A percentile compares a stretch with the other conserved stretches of the same genome.
Conservation (phyloP, 2,888 invertebrate species). For the Iselma pallidipennis region DNA sequence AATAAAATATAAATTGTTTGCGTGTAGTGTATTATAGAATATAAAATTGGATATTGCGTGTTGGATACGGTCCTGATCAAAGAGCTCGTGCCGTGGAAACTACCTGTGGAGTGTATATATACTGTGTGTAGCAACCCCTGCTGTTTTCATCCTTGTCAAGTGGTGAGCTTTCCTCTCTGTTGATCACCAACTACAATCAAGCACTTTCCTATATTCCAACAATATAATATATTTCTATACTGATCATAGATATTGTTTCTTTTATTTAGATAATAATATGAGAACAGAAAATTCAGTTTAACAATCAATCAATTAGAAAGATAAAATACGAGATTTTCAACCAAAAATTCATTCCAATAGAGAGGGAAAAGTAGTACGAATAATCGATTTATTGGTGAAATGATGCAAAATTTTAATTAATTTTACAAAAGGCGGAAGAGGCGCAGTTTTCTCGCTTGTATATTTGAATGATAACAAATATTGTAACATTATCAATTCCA, state of each 20-base stretch:
- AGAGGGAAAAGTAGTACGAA: too few species aligned
- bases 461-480: background rate
- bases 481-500: background rate
- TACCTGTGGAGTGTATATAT: constrained; percentile 25
- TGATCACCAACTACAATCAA: constrained; percentile 3
- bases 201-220: constrained; percentile 23
- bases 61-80: background rate
- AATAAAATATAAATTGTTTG: too few species aligned
- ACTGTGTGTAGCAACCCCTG: constrained; percentile 9
- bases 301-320: constrained; percentile 22
- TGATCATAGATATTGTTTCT: constrained; percentile 17
- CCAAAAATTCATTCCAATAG: too few species aligned
- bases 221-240: constrained; percentile 24
- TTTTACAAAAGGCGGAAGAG: background rate
- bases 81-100: constrained; percentile 10
- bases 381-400: background rate
- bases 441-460: background rate
- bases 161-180: background rate
- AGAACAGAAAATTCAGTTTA: constrained; percentile 23
- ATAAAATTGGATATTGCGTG: too few species aligned
- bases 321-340: too few species aligned
- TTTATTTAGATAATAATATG: constrained; percentile 19
- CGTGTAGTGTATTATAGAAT: too few species aligned
- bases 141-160: too few species aligned
- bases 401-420: background rate